phyloP scores from a whole-genome alignment of 2,797 vertebrate species.

The Salmo trutta region DNA sequence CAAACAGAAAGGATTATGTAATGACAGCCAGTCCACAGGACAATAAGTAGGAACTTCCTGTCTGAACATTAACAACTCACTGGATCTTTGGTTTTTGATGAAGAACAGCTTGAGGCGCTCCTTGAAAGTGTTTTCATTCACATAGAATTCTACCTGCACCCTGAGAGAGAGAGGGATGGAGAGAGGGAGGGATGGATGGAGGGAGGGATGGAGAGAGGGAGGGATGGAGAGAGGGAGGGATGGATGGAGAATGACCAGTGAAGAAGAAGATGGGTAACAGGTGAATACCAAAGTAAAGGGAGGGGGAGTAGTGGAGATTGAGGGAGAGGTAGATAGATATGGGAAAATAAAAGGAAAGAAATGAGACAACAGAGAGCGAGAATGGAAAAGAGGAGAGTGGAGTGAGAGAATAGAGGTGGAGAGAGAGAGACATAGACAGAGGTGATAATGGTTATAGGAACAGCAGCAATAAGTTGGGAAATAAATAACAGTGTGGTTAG shows the following conservation, averaged over 20 bases:
- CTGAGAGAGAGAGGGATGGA: constrained; percentile 61
- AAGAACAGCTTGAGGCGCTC: constrained; percentile 87
- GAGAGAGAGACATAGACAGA: constrained; percentile 11
- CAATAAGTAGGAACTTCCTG: constrained; percentile 9
- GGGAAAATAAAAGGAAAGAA: neutral
- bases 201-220: constrained; percentile 12
- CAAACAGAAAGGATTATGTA: neutral
- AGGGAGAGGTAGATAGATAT: neutral
- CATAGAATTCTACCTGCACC: constrained; percentile 87
- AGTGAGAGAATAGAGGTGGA: constrained; percentile 19
- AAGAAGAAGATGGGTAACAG: neutral
- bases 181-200: neutral
- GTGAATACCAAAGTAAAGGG: neutral
- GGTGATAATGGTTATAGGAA: constrained; percentile 53
- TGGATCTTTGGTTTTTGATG: constrained; percentile 91
- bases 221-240: too few species aligned
- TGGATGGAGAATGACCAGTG: neutral
- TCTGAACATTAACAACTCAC: constrained; percentile 69
- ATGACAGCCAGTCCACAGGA: constrained; percentile 22
- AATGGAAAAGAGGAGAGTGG: neutral
- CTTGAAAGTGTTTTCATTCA: constrained; percentile 88
- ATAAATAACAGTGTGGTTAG: constrained; percentile 51
- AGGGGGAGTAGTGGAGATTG: neutral
- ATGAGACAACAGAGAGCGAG: neutral
- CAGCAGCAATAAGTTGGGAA: constrained; percentile 49